Percentiles rank a stretch among this genome's conserved stretches.
Conservation (phyloP, 2,113 vertebrate species). For the Diadophis punctatus region DNA sequence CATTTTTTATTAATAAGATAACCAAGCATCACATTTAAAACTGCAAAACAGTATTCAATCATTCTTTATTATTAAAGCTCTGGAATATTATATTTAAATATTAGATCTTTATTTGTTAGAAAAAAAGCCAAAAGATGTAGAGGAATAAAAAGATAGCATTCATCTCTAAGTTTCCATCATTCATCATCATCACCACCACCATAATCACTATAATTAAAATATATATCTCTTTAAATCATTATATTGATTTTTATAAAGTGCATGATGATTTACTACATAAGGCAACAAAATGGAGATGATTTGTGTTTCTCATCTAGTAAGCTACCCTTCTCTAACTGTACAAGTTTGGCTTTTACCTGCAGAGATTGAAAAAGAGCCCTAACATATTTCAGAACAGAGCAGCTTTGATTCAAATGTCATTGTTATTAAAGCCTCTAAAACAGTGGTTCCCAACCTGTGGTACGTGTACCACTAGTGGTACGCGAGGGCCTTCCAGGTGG, state of each 20-base stretch:
- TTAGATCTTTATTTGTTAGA: slow-evolving; percentile 11
- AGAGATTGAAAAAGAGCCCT: background rate
- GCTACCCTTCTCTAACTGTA: background rate
- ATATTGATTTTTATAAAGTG: slow-evolving; percentile 8
- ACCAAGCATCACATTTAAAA: slow-evolving; percentile 20
- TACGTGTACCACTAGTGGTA: no score
- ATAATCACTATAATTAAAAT: slow-evolving; percentile 18
- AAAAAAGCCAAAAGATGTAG: slow-evolving; percentile 24
- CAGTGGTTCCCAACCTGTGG: no score
- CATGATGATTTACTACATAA: slow-evolving; percentile 12
- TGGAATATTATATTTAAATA: slow-evolving; percentile 8
- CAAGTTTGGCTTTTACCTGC: slow-evolving; percentile 8
- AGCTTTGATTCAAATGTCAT: slow-evolving; percentile 10
- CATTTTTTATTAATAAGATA: slow-evolving; percentile 27
- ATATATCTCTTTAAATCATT: slow-evolving; percentile 16
- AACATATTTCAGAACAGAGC: background rate
- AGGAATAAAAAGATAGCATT: background rate
- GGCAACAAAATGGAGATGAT: slow-evolving; percentile 25
- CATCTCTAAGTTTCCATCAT: background rate
- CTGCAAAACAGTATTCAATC: slow-evolving; percentile 12
- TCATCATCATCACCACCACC: background rate
- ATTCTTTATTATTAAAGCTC: slow-evolving; percentile 20
- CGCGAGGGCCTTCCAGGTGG: no score
- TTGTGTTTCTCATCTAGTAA: slow-evolving; percentile 34
- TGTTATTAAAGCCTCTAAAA: background rate